Percentiles rank a stretch among this genome's conserved stretches.
Evolutionary conservation across 2,888 invertebrate genomes (phyloP).

Genomic region (Drosophila koepferae): DNA sequence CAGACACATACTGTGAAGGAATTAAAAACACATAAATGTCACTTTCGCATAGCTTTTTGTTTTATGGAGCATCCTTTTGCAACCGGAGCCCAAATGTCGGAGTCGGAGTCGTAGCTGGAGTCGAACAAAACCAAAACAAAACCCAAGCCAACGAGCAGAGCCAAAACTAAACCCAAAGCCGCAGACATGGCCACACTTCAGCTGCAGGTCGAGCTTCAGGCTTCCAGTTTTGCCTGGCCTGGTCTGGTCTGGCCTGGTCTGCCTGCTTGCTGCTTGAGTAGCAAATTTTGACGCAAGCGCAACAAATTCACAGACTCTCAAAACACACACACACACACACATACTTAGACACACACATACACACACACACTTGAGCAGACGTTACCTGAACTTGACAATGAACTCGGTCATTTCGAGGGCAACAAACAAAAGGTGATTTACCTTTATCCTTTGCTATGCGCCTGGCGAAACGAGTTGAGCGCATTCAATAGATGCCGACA

Average conservation of each 20-base stretch:
- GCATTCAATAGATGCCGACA: conserved; percentile 40
- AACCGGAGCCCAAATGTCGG: conserved; percentile 11
- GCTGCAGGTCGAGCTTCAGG: conserved; percentile 50
- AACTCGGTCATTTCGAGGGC: conserved; percentile 78
- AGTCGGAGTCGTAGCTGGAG: conserved; percentile 7
- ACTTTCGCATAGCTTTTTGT: conserved; percentile 76
- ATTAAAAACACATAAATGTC: conserved; percentile 80
- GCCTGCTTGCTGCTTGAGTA: conserved; percentile 39
- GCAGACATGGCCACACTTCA: conserved; percentile 68
- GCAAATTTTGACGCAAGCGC: conserved; percentile 76
- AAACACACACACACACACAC: conserved; percentile 24
- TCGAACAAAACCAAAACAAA: conserved; percentile 28
- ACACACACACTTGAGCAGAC: conserved; percentile 39
- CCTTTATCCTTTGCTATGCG: conserved; percentile 67
- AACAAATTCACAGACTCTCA: conserved; percentile 55
- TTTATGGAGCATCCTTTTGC: conserved; percentile 72
- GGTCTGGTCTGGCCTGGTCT: not conserved
- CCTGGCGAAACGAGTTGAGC: conserved; percentile 48
- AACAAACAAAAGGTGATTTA: conserved; percentile 78
- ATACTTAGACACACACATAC: conserved; percentile 12
- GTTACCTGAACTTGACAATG: conserved; percentile 77
- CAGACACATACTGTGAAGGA: conserved; percentile 38
- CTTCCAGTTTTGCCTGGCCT: conserved; percentile 1
- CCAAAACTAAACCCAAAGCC: conserved; percentile 53
- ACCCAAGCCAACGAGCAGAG: conserved; percentile 15